Evolutionary conservation across 2,888 invertebrate species (phyloP).

Genomic region (Labia minor): DNA sequence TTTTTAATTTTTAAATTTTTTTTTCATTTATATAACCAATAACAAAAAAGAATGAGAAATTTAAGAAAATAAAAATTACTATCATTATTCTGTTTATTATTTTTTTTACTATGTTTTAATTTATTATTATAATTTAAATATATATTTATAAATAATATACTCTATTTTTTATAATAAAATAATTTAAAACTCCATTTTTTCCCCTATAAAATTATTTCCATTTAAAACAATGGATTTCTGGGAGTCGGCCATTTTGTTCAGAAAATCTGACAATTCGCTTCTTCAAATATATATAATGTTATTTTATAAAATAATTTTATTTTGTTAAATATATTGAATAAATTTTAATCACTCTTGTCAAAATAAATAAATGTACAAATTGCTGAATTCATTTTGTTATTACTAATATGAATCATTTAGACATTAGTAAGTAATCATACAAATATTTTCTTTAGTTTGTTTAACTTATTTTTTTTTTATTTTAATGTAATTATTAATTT

Average conservation of each 20-base stretch:
- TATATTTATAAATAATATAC: too few relatives aligned
- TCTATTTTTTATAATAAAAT: too few relatives aligned
- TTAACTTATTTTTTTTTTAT: neutral
- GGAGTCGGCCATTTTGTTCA: constrained; percentile 7
- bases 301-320: neutral
- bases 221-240: constrained; percentile 8
- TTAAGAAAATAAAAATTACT: too few relatives aligned
- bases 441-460: neutral
- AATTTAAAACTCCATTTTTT: neutral
- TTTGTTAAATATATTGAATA: neutral
- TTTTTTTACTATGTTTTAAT: too few relatives aligned
- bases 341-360: neutral
- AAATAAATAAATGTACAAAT: neutral
- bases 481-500: neutral
- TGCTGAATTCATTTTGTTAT: neutral
- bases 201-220: neutral
- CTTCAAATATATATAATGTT: neutral
- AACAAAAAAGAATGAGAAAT: too few relatives aligned
- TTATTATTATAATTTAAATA: too few relatives aligned
- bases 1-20: too few relatives aligned
- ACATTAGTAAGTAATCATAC: neutral
- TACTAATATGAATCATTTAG: neutral
- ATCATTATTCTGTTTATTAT: too few relatives aligned
- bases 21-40: too few relatives aligned
- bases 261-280: constrained; percentile 13